Conservation (phyloP, 35 echinoderm and acorn worm species). For the Hemicentrotus pulcherrimus region DNA sequence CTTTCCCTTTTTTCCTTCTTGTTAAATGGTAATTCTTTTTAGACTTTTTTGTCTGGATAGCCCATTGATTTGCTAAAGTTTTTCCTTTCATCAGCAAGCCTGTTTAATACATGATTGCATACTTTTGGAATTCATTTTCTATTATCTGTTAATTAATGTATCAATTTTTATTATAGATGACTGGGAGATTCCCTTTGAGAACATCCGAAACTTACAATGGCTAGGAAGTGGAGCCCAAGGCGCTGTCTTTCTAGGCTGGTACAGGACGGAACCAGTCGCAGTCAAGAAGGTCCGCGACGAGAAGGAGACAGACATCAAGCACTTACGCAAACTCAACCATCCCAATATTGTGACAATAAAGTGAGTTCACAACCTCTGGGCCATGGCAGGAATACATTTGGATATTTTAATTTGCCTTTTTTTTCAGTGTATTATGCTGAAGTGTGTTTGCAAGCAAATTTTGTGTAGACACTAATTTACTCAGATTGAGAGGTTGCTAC, state of each 20-base stretch:
- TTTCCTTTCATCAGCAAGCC: background rate
- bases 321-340: slow-evolving; percentile 95
- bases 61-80: background rate
- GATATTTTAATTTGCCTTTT: background rate
- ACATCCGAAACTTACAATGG: slow-evolving; percentile 94
- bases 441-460: background rate
- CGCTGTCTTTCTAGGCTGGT: slow-evolving; percentile 84
- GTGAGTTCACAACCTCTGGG: slow-evolving; percentile 55
- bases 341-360: slow-evolving; percentile 92
- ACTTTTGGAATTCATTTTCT: background rate
- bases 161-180: slow-evolving; percentile 65
- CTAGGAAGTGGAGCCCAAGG: slow-evolving; percentile 95
- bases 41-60: background rate
- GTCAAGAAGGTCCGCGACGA: slow-evolving; percentile 96
- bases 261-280: slow-evolving; percentile 74
- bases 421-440: background rate
- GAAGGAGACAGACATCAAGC: slow-evolving; percentile 94
- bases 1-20: too few species aligned
- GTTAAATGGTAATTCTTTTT: background rate
- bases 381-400: background rate
- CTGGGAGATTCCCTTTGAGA: slow-evolving; percentile 98
- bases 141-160: slow-evolving; percentile 22
- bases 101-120: background rate
- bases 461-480: background rate
- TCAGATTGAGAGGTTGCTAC: background rate